A percentile compares a stretch with the other conserved stretches of the same genome.
Evolutionary conservation across 2,888 invertebrate species (phyloP).

Genomic region (Pheosia gnoma): DNA sequence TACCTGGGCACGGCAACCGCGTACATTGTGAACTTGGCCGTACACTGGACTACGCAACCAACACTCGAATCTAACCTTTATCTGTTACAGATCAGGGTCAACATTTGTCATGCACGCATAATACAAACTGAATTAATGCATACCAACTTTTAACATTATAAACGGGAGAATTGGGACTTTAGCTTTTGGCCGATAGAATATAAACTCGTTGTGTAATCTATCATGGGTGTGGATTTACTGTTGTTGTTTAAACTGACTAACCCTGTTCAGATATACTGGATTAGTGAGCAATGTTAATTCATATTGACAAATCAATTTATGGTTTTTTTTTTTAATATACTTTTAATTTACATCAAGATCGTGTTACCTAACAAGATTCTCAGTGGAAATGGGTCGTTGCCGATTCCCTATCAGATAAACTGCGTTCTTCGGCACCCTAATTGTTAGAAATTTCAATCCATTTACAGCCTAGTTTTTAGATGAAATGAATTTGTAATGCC

Average conservation of each 20-base stretch:
- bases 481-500: too few relatives aligned
- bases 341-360: too few relatives aligned
- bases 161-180: not conserved
- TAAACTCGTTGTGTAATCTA: not conserved
- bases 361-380: too few relatives aligned
- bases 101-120: not conserved
- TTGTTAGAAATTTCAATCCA: too few relatives aligned
- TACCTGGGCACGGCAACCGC: conserved; percentile 6
- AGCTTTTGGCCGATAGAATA: not conserved
- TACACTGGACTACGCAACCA: not conserved
- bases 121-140: not conserved
- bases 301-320: too few relatives aligned
- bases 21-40: conserved; percentile 10
- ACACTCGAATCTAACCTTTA: not conserved
- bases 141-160: not conserved
- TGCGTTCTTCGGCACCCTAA: too few relatives aligned
- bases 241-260: not conserved
- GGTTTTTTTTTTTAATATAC: too few relatives aligned
- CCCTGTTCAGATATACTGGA: too few relatives aligned
- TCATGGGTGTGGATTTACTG: not conserved
- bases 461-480: too few relatives aligned
- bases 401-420: too few relatives aligned
- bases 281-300: too few relatives aligned
- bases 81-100: not conserved
- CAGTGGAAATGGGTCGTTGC: too few relatives aligned